phyloP scores from a whole-genome alignment of 2,888 invertebrate species.

The Mythimna albipuncta region DNA sequence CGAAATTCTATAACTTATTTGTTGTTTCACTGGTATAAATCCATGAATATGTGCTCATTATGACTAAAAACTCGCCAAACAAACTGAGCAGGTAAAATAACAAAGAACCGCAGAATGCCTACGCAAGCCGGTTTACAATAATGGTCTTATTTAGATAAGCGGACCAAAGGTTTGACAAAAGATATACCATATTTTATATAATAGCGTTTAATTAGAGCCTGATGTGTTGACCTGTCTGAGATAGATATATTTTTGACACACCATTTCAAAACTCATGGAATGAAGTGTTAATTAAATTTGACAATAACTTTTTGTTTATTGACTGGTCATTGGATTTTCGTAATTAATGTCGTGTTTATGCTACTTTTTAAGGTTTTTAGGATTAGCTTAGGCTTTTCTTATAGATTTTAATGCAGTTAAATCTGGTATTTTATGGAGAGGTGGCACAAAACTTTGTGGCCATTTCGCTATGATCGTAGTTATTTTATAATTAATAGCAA shows the following conservation, averaged over 20 bases:
- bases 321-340: not conserved
- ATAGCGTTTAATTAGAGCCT: constrained; percentile 9
- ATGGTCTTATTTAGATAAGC: constrained; percentile 30
- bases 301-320: not conserved
- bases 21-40: constrained; percentile 2
- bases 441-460: not conserved
- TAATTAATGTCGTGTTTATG: not conserved
- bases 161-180: constrained; percentile 34
- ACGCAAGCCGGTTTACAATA: constrained; percentile 15
- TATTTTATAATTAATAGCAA: not conserved
- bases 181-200: constrained; percentile 9
- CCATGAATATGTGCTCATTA: constrained; percentile 12
- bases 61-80: constrained; percentile 23
- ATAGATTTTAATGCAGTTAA: not conserved
- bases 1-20: not conserved
- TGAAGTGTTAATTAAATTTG: not conserved
- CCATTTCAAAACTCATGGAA: not conserved
- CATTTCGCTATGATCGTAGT: not conserved
- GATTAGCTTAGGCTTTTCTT: not conserved
- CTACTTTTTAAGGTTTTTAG: not conserved
- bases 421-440: not conserved
- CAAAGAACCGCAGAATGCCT: constrained; percentile 9
- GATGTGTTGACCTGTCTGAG: not conserved
- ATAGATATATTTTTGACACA: not conserved
- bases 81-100: constrained; percentile 18